A percentile compares a stretch with the other conserved stretches of the same genome.
Evolutionary conservation across 2,888 invertebrate species (phyloP).

Genomic region (Caenorhabditis auriculariae): DNA sequence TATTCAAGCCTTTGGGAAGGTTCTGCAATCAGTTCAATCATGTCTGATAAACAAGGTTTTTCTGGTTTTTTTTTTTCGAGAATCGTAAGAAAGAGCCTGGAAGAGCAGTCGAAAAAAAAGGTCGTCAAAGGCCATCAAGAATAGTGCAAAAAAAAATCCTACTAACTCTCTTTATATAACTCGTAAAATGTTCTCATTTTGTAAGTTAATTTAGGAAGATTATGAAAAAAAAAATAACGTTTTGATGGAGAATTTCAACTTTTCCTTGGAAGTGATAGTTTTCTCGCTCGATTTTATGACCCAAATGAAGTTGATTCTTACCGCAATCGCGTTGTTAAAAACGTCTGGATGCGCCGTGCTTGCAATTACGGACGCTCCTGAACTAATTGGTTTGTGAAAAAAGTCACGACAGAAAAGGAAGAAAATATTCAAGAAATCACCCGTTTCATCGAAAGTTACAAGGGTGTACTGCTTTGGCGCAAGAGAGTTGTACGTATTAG

Average conservation of each 20-base stretch:
- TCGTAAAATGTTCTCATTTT: too few species aligned
- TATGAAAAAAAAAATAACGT: too few species aligned
- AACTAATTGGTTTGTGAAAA: background rate
- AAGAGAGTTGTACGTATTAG: constrained; percentile 10
- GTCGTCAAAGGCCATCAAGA: too few species aligned
- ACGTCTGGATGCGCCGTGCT: constrained; percentile 20
- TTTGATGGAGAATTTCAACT: too few species aligned
- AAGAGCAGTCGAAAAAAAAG: too few species aligned
- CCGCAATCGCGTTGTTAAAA: constrained; percentile 14
- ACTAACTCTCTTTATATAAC: too few species aligned
- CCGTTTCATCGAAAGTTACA: constrained; percentile 36
- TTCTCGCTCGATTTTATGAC: too few species aligned
- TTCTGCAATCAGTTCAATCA: constrained; percentile 1
- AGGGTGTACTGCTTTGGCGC: constrained; percentile 34
- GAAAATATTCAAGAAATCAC: background rate
- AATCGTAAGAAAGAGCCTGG: too few species aligned
- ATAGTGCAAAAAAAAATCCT: too few species aligned
- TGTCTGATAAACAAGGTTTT: background rate
- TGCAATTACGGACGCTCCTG: constrained; percentile 12
- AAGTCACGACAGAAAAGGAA: background rate
- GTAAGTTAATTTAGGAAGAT: too few species aligned
- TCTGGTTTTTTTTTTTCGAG: background rate
- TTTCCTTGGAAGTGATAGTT: too few species aligned
- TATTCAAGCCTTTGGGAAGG: constrained; percentile 11
- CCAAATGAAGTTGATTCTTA: too few species aligned